Percentiles rank a stretch among this genome's conserved stretches.
These are phyloP conservation scores for Urocitellus parryii DNA, from an alignment of 2,113 vertebrate species.

Conservation along the genomic window DNA sequence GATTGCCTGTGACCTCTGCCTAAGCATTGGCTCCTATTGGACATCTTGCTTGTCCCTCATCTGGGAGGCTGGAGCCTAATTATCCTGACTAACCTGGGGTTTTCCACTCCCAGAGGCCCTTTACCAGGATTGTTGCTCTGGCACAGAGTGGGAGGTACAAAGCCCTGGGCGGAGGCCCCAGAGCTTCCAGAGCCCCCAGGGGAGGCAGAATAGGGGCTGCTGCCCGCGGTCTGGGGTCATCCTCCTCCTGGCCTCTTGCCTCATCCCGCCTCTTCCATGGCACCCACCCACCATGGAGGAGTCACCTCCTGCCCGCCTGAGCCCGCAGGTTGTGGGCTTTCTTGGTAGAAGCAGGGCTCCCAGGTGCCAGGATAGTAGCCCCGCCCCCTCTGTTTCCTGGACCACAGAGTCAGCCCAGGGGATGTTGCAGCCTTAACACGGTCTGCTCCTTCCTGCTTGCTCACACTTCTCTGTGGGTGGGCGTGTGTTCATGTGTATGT, in stretches of 20 bases:
- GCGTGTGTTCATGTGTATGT: neutral
- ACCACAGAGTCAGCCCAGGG: too few relatives aligned
- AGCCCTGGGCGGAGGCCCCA: neutral
- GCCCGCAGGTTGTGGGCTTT: neutral
- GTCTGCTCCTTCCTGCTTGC: neutral
- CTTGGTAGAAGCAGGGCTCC: neutral
- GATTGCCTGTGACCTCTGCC: neutral
- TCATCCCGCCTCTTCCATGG: too few relatives aligned
- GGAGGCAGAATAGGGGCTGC: neutral
- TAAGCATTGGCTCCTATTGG: neutral
- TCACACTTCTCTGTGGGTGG: neutral
- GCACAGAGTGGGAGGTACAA: too few relatives aligned
- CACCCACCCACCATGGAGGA: rapidly evolving
- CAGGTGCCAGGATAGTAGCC: too few relatives aligned
- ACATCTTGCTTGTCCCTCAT: neutral
- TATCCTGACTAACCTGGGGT: neutral
- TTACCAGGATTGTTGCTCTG: neutral
- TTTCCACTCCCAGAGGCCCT: neutral
- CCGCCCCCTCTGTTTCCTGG: neutral
- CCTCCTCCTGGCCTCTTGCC: neutral
- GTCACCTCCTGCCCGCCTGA: too few relatives aligned
- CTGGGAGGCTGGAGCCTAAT: rapidly evolving
- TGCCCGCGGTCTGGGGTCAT: neutral
- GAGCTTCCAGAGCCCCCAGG: too few relatives aligned
- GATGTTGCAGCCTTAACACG: neutral